These are phyloP conservation scores for Hyperopisus bebe DNA, from an alignment of 2,113 vertebrate species.

Conservation along the genomic window DNA sequence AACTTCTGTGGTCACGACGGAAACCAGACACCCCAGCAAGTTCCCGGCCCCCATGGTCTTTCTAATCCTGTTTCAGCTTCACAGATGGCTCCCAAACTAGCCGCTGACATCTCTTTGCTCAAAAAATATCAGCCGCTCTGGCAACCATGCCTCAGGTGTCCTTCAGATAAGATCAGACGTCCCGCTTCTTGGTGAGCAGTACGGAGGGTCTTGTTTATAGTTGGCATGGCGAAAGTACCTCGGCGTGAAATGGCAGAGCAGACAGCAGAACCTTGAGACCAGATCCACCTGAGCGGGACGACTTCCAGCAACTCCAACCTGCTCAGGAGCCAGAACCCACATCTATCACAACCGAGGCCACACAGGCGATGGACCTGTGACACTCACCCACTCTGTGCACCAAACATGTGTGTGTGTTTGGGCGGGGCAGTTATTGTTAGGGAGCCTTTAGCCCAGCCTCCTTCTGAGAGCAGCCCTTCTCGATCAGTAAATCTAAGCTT, in stretches of 20 bases:
- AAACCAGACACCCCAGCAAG: neutral
- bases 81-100: neutral
- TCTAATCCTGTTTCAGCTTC: conserved; percentile 4
- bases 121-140: neutral
- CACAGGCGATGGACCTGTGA: neutral
- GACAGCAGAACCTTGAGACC: neutral
- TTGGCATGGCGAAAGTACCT: neutral
- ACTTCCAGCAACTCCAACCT: neutral
- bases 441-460: neutral
- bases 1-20: conserved; percentile 6
- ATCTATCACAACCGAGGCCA: neutral
- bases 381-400: neutral
- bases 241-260: neutral
- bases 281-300: neutral
- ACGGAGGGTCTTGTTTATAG: neutral
- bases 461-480: neutral
- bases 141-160: neutral
- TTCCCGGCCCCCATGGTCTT: neutral
- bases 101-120: neutral
- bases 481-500: neutral
- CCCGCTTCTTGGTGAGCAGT: neutral
- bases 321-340: neutral
- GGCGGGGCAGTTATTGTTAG: neutral
- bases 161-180: neutral
- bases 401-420: neutral